Evolutionary conservation across 2,888 invertebrate species (phyloP), one percentile per base, ranked within the genome.

Genomic region (Serrognathus titanus): DNA sequence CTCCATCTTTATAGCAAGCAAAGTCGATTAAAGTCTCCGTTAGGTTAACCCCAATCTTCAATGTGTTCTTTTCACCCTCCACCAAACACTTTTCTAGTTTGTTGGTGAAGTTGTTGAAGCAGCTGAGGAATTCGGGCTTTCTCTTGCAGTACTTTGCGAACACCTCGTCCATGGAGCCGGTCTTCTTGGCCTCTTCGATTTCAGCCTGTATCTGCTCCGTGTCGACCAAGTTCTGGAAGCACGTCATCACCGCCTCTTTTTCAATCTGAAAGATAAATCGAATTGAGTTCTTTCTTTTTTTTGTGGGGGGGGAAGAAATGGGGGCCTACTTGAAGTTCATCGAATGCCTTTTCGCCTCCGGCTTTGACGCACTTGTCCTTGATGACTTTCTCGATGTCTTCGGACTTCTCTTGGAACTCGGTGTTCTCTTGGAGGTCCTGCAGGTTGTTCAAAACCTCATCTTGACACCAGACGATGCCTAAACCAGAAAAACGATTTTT

Each of bases 1-100:
- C 91, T 7, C 92, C 92, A 65, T 90, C 89, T 67, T 91, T 90
- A 68, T 81, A 85, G 71, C 92, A 92, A 20, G 89, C 79, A 71
- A 92, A 92, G 63, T 86, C 83, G 0, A 87, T 78, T 1, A 92
- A 76, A 60, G 88, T 87, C 38, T 86, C 82, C 0, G 89, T 82
- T 38, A 90, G 84, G 63, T 88, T 87, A 69, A 85, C 78, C 0
- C 87, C 73, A 0, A 83, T 82, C 58, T 83, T 81, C 48, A 86
- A 80, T 53, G 83, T 85, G 1, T 81, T 80, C 48, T 80, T 81
- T 69, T 92, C 91, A 0, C 82, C 77, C 0, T 75, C 70, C 0
- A 83, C 80, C 55, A 92, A 76, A 67, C 92, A 92, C 0, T 83
- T 81, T 63, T 85, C 81, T 1, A 87, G 67, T 2, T 82, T 80